A percentile compares a stretch with the other conserved stretches of the same genome.
phyloP scores from a whole-genome alignment of 92 coral and sea anemone species.

The Muricea muricata region DNA sequence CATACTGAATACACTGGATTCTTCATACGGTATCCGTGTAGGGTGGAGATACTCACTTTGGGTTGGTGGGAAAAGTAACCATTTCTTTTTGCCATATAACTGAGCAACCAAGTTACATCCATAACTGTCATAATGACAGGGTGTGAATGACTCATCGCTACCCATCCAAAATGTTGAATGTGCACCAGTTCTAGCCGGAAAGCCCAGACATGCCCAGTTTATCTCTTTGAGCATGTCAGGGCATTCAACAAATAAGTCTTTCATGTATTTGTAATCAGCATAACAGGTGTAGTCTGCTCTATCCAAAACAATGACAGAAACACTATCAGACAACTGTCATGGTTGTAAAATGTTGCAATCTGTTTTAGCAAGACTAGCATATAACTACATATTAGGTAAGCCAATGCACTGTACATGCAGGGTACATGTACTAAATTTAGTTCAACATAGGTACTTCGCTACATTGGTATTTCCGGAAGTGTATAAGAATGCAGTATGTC shows the following conservation, averaged over 20 bases:
- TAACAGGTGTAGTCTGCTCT: conserved; percentile 93
- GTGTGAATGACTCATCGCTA: conserved; percentile 85
- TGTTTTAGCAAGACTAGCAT: too few species aligned
- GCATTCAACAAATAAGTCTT: conserved; percentile 77
- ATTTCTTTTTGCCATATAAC: conserved; percentile 84
- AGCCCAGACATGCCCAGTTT: conserved; percentile 86
- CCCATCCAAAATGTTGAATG: conserved; percentile 99
- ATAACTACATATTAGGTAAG: too few species aligned
- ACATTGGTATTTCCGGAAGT: not conserved
- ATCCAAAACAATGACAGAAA: conserved; percentile 24
- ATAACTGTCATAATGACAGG: conserved; percentile 95
- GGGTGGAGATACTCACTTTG: conserved; percentile 79
- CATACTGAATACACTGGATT: conserved; percentile 92
- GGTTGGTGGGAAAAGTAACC: conserved; percentile 86
- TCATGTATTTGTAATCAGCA: conserved; percentile 99
- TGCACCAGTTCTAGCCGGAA: conserved; percentile 82
- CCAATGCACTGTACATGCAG: too few species aligned
- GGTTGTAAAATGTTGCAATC: too few species aligned
- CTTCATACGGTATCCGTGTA: conserved; percentile 98
- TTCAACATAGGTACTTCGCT: too few species aligned
- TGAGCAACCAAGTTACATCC: conserved; percentile 98
- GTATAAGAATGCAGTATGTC: not conserved
- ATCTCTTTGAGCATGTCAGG: conserved; percentile 72
- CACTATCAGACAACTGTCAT: not conserved
- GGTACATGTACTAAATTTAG: too few species aligned